Percentiles rank a stretch among this genome's conserved stretches.
phyloP scores from a whole-genome alignment of 2,888 invertebrate genomes.

The Diarsia rubi region DNA sequence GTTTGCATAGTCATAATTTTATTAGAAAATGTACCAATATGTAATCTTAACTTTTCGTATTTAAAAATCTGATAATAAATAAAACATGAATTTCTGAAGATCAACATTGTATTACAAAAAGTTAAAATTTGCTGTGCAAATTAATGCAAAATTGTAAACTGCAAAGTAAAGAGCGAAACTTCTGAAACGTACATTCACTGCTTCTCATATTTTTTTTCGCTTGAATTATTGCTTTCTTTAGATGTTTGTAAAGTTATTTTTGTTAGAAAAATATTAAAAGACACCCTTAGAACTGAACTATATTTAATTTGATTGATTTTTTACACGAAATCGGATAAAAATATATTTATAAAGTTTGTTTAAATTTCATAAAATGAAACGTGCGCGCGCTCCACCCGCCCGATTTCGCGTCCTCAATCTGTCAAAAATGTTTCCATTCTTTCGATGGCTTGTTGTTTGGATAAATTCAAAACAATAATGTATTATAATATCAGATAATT shows the following conservation, averaged over 20 bases:
- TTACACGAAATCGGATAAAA: slow-evolving; percentile 1
- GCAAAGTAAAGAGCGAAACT: slow-evolving; percentile 25
- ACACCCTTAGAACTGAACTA: neutral
- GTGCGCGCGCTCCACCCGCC: slow-evolving; percentile 75
- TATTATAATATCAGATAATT: slow-evolving; percentile 68
- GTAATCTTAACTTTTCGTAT: neutral
- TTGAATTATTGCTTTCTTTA: neutral
- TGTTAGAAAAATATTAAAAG: neutral
- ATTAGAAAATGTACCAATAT: neutral
- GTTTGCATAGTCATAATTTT: too few relatives aligned
- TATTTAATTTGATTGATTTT: neutral
- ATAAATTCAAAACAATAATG: slow-evolving; percentile 78
- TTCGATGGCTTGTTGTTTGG: slow-evolving; percentile 78
- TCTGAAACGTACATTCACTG: slow-evolving; percentile 4
- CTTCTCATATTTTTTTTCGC: neutral
- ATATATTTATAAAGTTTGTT: slow-evolving; percentile 47
- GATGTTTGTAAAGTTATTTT: neutral
- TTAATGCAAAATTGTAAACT: slow-evolving; percentile 41
- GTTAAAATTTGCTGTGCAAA: slow-evolving; percentile 2
- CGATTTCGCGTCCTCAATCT: slow-evolving; percentile 81
- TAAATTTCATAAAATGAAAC: slow-evolving; percentile 77
- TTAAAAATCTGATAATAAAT: neutral
- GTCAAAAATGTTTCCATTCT: slow-evolving; percentile 85
- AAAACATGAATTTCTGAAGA: neutral
- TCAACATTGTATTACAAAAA: neutral